phyloP scores from a whole-genome alignment of 1,140 invertebrate genomes.

The Prorops nasuta region DNA sequence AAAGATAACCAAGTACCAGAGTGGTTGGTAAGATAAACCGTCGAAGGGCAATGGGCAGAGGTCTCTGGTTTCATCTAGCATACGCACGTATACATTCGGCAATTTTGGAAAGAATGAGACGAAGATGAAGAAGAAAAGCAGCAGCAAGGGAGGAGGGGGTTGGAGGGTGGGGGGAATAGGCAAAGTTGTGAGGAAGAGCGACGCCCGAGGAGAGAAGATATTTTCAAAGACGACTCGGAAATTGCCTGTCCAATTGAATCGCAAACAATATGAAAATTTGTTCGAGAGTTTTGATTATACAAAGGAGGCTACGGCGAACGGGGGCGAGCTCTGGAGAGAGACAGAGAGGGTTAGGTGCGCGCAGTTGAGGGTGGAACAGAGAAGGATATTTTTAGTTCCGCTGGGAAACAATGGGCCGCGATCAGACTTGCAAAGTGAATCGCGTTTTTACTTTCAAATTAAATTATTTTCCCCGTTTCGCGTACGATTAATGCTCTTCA shows the following conservation, averaged over 20 bases:
- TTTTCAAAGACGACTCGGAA: conserved; percentile 50
- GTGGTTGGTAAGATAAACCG: conserved; percentile 27
- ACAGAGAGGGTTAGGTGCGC: conserved; percentile 21
- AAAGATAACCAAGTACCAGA: conserved; percentile 23
- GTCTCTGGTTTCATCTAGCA: conserved; percentile 22
- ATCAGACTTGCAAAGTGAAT: conserved; percentile 53
- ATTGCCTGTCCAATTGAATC: conserved; percentile 55
- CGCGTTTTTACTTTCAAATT: conserved; percentile 53
- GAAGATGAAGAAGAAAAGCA: conserved; percentile 16
- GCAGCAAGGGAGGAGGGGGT: conserved; percentile 4
- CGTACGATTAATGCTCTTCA: conserved; percentile 49
- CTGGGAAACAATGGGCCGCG: conserved; percentile 47
- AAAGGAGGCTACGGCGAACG: conserved; percentile 40
- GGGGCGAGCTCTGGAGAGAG: conserved; percentile 6
- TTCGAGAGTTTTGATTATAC: conserved; percentile 56
- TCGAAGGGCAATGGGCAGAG: conserved; percentile 4
- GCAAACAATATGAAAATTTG: conserved; percentile 57
- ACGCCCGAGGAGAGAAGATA: conserved; percentile 31
- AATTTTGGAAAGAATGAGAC: neutral
- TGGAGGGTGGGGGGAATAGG: conserved; percentile 10
- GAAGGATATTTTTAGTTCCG: conserved; percentile 45
- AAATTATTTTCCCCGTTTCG: conserved; percentile 51
- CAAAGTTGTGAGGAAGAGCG: conserved; percentile 12
- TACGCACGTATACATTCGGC: conserved; percentile 9
- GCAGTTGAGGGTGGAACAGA: conserved; percentile 32